These are phyloP conservation scores for Herpailurus yagouaroundi DNA, from an alignment of 2,113 vertebrate species.

Conservation along the genomic window DNA sequence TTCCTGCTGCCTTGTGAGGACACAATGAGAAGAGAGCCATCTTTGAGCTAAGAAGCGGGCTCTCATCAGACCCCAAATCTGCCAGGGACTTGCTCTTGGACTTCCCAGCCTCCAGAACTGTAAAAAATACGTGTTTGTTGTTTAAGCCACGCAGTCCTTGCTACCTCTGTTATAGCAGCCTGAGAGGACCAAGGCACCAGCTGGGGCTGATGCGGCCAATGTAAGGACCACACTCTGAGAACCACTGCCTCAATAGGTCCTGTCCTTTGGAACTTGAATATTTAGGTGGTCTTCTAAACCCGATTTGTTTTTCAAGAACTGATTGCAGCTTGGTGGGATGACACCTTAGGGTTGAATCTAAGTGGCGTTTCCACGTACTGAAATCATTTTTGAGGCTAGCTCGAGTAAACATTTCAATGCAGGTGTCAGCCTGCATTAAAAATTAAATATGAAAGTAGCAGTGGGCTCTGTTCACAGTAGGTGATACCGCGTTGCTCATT, in stretches of 20 bases:
- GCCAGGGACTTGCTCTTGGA: too few relatives aligned
- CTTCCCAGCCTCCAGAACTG: too few relatives aligned
- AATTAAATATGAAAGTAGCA: neutral
- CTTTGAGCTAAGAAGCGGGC: neutral
- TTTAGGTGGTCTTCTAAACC: neutral
- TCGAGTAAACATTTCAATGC: neutral
- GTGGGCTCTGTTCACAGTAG: neutral
- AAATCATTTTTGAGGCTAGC: neutral
- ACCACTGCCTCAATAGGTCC: neutral
- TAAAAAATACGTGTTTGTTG: neutral
- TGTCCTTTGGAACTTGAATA: neutral
- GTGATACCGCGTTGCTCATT: neutral
- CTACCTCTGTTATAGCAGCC: neutral
- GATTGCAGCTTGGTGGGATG: neutral
- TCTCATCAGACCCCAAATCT: too few relatives aligned
- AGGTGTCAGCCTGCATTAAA: neutral
- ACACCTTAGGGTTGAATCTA: neutral
- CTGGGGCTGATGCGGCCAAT: neutral
- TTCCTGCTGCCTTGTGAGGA: neutral
- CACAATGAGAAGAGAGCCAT: fast-evolving
- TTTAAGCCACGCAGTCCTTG: neutral
- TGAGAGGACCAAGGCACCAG: neutral
- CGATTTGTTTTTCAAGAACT: neutral
- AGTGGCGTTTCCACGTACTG: neutral
- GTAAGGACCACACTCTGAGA: neutral